phyloP scores from a whole-genome alignment of 2,113 vertebrate genomes.

The Muntiacus muntjak region DNA sequence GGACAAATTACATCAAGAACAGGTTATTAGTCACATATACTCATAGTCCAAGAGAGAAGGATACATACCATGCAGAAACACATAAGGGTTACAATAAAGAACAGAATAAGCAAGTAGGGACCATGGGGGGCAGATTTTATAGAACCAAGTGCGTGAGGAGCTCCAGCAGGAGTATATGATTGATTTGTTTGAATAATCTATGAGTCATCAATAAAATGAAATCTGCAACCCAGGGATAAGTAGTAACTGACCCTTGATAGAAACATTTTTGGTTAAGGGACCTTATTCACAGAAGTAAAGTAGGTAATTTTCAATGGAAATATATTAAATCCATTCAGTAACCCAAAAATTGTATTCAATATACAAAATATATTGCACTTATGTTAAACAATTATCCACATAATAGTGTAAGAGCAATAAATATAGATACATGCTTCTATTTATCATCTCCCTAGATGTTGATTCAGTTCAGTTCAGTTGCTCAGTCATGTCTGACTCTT shows the following conservation, averaged over 20 bases:
- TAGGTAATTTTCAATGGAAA: background rate
- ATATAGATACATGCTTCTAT: conserved; percentile 1
- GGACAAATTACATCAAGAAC: background rate
- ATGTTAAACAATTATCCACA: conserved; percentile 38
- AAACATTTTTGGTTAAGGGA: background rate
- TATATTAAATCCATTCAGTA: background rate
- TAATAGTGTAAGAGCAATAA: background rate
- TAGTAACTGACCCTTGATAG: background rate
- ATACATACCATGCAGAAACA: background rate
- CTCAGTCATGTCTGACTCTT: background rate
- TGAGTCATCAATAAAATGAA: background rate
- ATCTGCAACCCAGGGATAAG: background rate
- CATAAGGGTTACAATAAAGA: background rate
- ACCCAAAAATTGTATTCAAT: background rate
- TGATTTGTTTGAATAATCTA: background rate
- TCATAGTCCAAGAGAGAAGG: background rate
- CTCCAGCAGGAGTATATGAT: background rate
- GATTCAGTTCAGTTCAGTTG: background rate
- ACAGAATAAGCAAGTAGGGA: background rate
- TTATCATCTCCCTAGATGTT: background rate
- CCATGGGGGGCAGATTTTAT: background rate
- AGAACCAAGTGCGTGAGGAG: background rate
- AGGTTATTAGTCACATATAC: background rate
- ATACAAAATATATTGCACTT: background rate
- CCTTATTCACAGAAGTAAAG: background rate